phyloP scores from a whole-genome alignment of 1,140 invertebrate genomes.

The Drosophila asahinai region DNA sequence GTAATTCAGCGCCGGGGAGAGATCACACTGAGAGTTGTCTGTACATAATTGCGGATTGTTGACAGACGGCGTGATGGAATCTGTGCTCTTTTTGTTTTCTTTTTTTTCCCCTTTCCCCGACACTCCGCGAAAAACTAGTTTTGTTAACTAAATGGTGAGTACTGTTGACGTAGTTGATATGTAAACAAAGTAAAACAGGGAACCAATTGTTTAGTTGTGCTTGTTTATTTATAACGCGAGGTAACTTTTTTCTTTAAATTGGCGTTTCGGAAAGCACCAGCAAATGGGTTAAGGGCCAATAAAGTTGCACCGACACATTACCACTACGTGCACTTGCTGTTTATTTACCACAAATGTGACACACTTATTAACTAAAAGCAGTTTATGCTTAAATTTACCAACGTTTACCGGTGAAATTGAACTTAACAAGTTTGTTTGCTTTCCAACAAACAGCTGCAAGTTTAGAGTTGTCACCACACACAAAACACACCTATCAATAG shows the following conservation, averaged over 20 bases:
- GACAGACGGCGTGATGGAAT: slow-evolving; percentile 41
- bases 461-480: neutral
- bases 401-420: slow-evolving; percentile 23
- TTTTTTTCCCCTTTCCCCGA: neutral
- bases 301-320: slow-evolving; percentile 4
- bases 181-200: slow-evolving; percentile 32
- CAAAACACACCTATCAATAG: no score
- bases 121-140: slow-evolving; percentile 62
- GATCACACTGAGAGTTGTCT: slow-evolving; percentile 7
- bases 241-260: slow-evolving; percentile 9
- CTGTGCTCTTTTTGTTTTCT: slow-evolving; percentile 31
- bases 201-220: slow-evolving; percentile 11
- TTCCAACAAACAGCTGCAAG: slow-evolving; percentile 22
- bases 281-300: slow-evolving; percentile 11
- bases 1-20: slow-evolving; percentile 21
- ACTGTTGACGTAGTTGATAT: neutral
- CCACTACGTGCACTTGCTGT: neutral
- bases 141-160: slow-evolving; percentile 9
- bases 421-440: slow-evolving; percentile 18
- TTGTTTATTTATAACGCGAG: slow-evolving; percentile 49
- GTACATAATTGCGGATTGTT: slow-evolving; percentile 40
- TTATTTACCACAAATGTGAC: neutral
- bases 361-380: neutral
- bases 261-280: slow-evolving; percentile 1
- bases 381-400: neutral